These are phyloP conservation scores for Plusia festucae DNA, from an alignment of 2,888 invertebrate genomes.

Conservation along the genomic window DNA sequence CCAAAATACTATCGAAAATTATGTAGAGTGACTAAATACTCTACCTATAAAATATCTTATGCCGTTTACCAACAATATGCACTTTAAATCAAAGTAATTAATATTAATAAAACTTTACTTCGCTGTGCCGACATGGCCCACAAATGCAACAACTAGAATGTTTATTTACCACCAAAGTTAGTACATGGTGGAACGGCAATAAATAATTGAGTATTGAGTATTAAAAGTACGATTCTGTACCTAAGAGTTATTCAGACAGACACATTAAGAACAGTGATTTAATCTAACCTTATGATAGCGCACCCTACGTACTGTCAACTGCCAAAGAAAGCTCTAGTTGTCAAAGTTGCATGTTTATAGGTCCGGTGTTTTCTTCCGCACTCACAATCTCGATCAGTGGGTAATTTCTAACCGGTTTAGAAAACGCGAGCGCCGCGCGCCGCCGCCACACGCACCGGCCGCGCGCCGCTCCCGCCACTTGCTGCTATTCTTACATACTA, in stretches of 20 bases:
- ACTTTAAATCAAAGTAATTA: too few relatives aligned
- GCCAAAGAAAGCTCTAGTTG: conserved; percentile 78
- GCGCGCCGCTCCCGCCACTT: conserved; percentile 56
- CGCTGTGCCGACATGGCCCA: too few relatives aligned
- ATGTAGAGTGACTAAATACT: too few relatives aligned
- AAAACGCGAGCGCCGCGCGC: conserved; percentile 77
- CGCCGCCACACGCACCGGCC: conserved; percentile 60
- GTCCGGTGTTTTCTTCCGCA: conserved; percentile 86
- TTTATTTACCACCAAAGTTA: too few relatives aligned
- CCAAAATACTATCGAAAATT: too few relatives aligned
- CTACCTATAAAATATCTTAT: background rate
- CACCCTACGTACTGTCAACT: conserved; percentile 50
- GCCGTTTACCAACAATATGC: background rate
- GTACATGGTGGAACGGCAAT: too few relatives aligned
- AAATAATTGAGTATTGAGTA: too few relatives aligned
- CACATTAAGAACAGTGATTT: conserved; percentile 24
- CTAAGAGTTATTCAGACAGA: background rate
- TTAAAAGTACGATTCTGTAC: background rate
- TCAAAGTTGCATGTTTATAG: conserved; percentile 76
- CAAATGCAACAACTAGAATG: too few relatives aligned
- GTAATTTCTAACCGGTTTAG: conserved; percentile 90
- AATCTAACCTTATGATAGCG: conserved; percentile 27
- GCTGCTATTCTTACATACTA: conserved; percentile 71
- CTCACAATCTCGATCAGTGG: conserved; percentile 87
- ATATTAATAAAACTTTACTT: too few relatives aligned